Conservation (phyloP, 2,797 vertebrate species). For the Capromys pilorides region DNA sequence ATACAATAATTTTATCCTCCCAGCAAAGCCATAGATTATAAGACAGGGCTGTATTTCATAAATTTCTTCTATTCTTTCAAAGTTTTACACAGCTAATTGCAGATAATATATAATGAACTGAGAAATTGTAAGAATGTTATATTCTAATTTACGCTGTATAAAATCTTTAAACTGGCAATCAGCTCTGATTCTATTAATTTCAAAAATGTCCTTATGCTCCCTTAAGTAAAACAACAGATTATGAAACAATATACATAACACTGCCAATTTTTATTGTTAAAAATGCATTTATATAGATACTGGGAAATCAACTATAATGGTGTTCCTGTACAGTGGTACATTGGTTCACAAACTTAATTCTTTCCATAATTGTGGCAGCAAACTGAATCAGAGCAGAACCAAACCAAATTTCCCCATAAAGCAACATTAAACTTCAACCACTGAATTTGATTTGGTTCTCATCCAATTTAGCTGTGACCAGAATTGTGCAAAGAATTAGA, state of each 20-base stretch:
- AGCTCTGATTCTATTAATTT: constrained; percentile 39
- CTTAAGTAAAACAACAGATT: neutral
- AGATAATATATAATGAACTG: neutral
- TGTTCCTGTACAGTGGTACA: neutral
- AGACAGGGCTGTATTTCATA: neutral
- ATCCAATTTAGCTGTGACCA: neutral
- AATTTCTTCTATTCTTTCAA: neutral
- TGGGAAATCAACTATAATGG: neutral
- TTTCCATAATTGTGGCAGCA: neutral
- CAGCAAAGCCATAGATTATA: neutral
- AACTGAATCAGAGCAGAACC: neutral
- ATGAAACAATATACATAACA: neutral
- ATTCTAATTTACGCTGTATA: constrained; percentile 23
- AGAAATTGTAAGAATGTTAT: constrained; percentile 44
- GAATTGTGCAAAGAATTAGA: neutral
- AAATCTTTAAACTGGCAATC: constrained; percentile 33
- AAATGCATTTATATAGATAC: neutral
- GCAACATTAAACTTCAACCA: neutral
- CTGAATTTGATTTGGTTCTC: neutral
- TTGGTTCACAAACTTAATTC: neutral
- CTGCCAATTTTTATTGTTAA: neutral
- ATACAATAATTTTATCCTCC: neutral
- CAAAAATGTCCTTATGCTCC: neutral
- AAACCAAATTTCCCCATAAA: neutral
- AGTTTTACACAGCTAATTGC: neutral